Conservation (phyloP, 1,140 invertebrate genomes). For the Lepeophtheirus salmonis region DNA sequence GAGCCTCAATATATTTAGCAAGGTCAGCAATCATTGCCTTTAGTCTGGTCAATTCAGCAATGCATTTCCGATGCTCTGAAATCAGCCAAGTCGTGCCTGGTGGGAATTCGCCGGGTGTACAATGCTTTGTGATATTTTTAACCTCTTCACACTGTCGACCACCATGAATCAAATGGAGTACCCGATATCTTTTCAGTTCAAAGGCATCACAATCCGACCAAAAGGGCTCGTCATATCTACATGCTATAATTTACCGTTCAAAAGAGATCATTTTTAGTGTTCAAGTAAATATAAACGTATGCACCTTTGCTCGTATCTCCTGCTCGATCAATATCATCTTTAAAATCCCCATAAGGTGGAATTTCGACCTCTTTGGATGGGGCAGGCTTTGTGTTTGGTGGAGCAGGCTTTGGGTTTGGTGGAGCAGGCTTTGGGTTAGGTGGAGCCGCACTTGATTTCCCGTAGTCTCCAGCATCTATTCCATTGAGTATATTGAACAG, state of each 20-base stretch:
- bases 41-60: constrained; percentile 11
- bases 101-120: constrained; percentile 7
- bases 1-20: constrained; percentile 2
- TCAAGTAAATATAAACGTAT: neutral
- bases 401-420: no score
- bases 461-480: no score
- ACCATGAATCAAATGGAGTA: neutral
- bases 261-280: neutral
- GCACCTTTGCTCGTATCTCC: neutral
- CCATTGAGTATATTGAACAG: no score
- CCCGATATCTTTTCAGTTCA: constrained; percentile 4
- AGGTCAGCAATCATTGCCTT: constrained; percentile 12
- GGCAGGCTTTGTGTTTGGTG: no score
- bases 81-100: constrained; percentile 7
- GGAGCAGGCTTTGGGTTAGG: no score
- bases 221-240: constrained; percentile 6
- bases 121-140: constrained; percentile 17
- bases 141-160: constrained; percentile 15
- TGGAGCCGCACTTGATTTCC: no score
- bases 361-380: neutral
- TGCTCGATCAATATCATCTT: neutral
- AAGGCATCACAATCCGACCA: constrained; percentile 16
- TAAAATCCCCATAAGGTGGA: neutral
- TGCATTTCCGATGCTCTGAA: constrained; percentile 13
- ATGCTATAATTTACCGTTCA: neutral